Evolutionary conservation across 2,113 vertebrate genomes (phyloP).

Genomic region (Fulica atra): DNA sequence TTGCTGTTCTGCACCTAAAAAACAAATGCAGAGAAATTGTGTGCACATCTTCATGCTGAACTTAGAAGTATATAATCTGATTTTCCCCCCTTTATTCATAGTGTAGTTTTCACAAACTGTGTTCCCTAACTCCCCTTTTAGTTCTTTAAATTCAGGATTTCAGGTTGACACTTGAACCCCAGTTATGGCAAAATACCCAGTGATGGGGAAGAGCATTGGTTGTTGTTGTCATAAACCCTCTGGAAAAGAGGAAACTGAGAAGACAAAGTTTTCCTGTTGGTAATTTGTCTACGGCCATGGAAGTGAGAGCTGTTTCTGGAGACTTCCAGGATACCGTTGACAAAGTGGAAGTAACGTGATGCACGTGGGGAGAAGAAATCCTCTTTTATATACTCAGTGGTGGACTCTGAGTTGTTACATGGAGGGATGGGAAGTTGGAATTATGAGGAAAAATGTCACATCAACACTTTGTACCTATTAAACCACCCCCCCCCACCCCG

Average conservation of each 20-base stretch:
- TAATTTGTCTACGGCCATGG: neutral
- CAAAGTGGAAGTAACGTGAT: neutral
- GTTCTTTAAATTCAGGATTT: neutral
- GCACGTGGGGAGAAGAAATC: neutral
- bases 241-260: neutral
- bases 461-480: neutral
- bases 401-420: neutral
- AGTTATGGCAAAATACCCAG: fast-evolving
- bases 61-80: neutral
- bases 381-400: neutral
- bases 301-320: neutral
- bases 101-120: neutral
- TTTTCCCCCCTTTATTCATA: neutral
- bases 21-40: neutral
- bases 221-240: neutral
- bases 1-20: neutral
- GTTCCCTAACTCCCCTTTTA: neutral
- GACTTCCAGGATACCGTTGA: neutral
- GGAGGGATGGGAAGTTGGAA: neutral
- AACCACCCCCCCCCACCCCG: neutral
- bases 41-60: neutral
- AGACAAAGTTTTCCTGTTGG: neutral
- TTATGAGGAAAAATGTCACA: neutral
- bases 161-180: neutral
- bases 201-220: neutral